A percentile compares a stretch with the other conserved stretches of the same genome.
Evolutionary conservation across 2,797 vertebrate species (phyloP).

Genomic region (Acrocephalus scirpaceus): DNA sequence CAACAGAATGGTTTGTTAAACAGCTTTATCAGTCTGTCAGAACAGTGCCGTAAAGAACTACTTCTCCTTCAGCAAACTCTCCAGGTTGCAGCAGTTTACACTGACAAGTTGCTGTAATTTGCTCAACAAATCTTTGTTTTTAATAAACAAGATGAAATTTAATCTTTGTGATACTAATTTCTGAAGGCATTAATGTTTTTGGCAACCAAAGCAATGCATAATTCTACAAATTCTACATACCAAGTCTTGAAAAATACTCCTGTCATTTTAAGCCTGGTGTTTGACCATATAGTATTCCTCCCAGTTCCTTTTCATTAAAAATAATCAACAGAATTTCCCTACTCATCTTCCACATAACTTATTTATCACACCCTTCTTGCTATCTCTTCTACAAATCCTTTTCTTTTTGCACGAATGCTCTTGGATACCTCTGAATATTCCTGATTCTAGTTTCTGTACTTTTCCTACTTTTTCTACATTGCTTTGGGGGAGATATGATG

Average conservation of each 20-base stretch:
- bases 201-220: neutral
- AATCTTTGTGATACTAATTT: neutral
- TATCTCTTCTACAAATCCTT: neutral
- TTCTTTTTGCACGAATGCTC: neutral
- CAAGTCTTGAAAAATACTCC: neutral
- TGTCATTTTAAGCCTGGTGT: neutral
- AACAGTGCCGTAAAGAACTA: accelerated
- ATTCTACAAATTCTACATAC: neutral
- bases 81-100: neutral
- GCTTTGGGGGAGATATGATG: neutral
- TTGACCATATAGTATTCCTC: neutral
- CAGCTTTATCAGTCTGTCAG: neutral
- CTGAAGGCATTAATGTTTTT: neutral
- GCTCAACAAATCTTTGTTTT: neutral
- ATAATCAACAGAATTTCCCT: neutral
- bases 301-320: neutral
- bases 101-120: neutral
- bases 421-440: neutral
- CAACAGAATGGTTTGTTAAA: neutral
- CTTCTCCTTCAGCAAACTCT: neutral
- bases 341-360: neutral
- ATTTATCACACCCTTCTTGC: neutral
- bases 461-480: neutral
- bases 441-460: neutral
- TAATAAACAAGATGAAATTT: neutral